Evolutionary conservation across 2,888 invertebrate genomes (phyloP), one percentile per base, ranked within the genome.

Genomic region (Callosobruchus maculatus): DNA sequence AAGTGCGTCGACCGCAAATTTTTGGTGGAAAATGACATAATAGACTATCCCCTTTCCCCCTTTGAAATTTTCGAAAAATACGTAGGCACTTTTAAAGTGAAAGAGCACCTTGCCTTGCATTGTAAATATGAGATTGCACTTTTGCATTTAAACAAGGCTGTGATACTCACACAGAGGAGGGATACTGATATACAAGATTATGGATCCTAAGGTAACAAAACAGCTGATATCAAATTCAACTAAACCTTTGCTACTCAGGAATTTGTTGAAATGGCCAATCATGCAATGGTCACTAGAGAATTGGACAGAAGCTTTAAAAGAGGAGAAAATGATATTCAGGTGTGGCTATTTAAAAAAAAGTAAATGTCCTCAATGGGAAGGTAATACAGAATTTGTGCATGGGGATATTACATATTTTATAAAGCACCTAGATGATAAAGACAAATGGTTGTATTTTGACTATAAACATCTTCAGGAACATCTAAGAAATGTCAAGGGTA

Each of bases 361-460:
- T 70, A 75, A 79, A 26, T 87, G 89, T 78, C 95, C 95, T 0
- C 93, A 94, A n/a, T n/a, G n/a, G n/a, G n/a, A n/a, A n/a, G n/a
- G n/a, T 74, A 89, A 90, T 71, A 93, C 95, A 80, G 84, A 85
- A n/a, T 87, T 86, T 67, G 86, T 89, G 72, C 84, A 87, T 49
- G 89, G 93, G 84, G 91, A 90, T 0, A 90, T 95, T 80, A 84
- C 87, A 74, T 89, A 93, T 72, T 95, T 97, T 86, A 78, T 92
- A 0, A 83, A 83, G 2, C 78, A 88, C 9, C 71, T 85, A 20
- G 81, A 86, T 22, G 85, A 84, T 71, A 82, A 90, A 2, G 72
- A 74, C 20, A 88, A 91, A 78, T 95, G 95, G 93, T 90, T 92
- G 86, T 96, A 96, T 86, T 94, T 94, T 86, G 95, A 95, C 87